Base-by-base conservation (phyloP, 2,797 vertebrate genomes). In the Melanotaenia trifasciata region DNA sequence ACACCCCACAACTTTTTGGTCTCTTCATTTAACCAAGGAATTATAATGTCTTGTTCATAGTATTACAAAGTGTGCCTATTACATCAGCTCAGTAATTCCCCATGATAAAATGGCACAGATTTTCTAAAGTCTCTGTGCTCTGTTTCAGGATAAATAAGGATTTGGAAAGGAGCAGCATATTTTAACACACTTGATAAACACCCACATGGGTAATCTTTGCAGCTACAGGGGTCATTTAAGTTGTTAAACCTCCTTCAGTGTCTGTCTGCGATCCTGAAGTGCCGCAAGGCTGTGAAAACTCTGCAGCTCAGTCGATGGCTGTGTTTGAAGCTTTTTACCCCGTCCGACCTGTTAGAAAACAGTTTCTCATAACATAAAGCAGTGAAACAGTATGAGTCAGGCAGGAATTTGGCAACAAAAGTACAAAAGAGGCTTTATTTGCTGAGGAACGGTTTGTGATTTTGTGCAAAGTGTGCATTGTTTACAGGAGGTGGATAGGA, bases 241-340 rank as follows among this genome's bases (percentile, higher is more conserved):
- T 12, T 65, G 73, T 81, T 80, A 11, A 30, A 73, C 51, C 63
- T 74, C 45, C 30, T 65, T 65, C 73, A 67, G 33, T 6, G 33
- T 35, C 66, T 45, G 72, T 33, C 66, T 51, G 72, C 9, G 18
- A 30, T 53, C 59, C 69, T 68, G 30, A 70, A 64, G 61, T 24
- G 64, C 43, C 53, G 11, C 43, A 50, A 69, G 53, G 63, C 65
- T 1, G 43, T 33, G 65, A 60, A 74, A 79, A 70, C 66, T 40
- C 72, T 63, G 73, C 63, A 59, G 64, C 71, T 73, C 81, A 40
- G 79, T 82, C 76, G 33, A 74, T 53, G 11, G 35, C 69, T 53
- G 72, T 79, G 72, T 67, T 82, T 71, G 38, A 51, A 72, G 83
- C 78, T 70, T 68, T 74, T 73, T 20, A 72, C 54, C 63, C 45